Percentiles rank a stretch among this genome's conserved stretches.
Conservation (phyloP, 37 sponge, comb jelly and placozoan species). For the Theonella swinhoei region DNA sequence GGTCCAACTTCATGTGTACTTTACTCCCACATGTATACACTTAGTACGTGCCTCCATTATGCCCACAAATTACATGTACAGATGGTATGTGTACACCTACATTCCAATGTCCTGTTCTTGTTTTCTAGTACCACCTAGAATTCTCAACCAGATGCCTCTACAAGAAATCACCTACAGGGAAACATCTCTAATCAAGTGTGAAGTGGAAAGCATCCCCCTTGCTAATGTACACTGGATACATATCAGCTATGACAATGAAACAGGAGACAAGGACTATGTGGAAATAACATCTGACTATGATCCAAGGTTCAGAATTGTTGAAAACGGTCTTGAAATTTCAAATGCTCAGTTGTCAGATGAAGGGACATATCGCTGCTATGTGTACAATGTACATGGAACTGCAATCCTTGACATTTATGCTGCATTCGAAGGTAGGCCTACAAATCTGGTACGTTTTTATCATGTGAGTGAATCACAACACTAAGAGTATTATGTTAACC, state of each 20-base stretch:
- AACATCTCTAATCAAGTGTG: background rate
- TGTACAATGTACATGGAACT: background rate
- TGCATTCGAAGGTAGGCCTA: background rate
- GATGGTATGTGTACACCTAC: too few relatives aligned
- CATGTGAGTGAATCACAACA: too few relatives aligned
- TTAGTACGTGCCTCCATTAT: too few relatives aligned
- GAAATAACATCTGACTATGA: background rate
- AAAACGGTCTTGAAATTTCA: background rate
- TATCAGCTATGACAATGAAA: background rate
- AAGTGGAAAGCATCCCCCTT: background rate
- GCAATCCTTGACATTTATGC: background rate
- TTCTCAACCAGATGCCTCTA: background rate
- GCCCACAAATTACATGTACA: too few relatives aligned
- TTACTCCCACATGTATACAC: too few relatives aligned
- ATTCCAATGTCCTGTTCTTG: too few relatives aligned
- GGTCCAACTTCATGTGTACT: too few relatives aligned
- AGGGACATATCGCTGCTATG: background rate
- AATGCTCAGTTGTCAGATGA: slow-evolving; percentile 7
- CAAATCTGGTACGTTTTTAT: too few relatives aligned
- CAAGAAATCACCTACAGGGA: background rate
- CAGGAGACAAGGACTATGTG: background rate
- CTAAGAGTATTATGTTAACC: too few relatives aligned
- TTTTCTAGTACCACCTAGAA: background rate
- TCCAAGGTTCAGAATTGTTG: background rate
- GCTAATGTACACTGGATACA: background rate